phyloP scores from a whole-genome alignment of 2,888 invertebrate genomes.

The Geotrupes spiniger region DNA sequence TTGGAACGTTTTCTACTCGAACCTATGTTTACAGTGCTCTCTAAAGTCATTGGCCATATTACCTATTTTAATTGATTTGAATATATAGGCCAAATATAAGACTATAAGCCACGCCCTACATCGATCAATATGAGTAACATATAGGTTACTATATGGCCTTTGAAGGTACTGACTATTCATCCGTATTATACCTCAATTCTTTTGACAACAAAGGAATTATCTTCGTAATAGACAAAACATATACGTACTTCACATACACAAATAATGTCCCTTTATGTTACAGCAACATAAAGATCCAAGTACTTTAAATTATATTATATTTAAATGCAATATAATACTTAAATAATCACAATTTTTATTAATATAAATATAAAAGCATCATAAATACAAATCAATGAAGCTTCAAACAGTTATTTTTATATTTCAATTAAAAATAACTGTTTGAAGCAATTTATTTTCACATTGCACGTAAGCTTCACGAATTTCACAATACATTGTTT shows the following conservation, averaged over 20 bases:
- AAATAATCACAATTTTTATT: no score
- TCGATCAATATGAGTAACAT: constrained; percentile 43
- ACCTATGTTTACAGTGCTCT: constrained; percentile 18
- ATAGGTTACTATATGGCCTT: constrained; percentile 41
- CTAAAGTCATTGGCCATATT: constrained; percentile 25
- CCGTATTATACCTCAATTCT: constrained; percentile 32
- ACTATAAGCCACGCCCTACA: constrained; percentile 40
- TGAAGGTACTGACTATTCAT: constrained; percentile 37
- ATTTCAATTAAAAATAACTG: no score
- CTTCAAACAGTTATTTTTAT: no score
- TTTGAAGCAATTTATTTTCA: no score
- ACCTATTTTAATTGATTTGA: constrained; percentile 35
- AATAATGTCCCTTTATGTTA: no score
- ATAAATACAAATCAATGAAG: no score
- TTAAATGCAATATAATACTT: no score
- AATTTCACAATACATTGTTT: no score
- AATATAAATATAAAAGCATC: no score
- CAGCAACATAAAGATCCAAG: no score
- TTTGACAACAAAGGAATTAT: constrained; percentile 35
- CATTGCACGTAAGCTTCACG: no score
- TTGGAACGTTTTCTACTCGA: constrained; percentile 6
- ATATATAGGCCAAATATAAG: constrained; percentile 36
- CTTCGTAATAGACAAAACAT: constrained; percentile 23
- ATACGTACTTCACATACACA: neutral
- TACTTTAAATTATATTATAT: no score